A percentile compares a stretch with the other conserved stretches of the same genome.
These are phyloP conservation scores for Falcaria lacertinaria DNA, from an alignment of 2,888 invertebrate genomes.

Conservation along the genomic window DNA sequence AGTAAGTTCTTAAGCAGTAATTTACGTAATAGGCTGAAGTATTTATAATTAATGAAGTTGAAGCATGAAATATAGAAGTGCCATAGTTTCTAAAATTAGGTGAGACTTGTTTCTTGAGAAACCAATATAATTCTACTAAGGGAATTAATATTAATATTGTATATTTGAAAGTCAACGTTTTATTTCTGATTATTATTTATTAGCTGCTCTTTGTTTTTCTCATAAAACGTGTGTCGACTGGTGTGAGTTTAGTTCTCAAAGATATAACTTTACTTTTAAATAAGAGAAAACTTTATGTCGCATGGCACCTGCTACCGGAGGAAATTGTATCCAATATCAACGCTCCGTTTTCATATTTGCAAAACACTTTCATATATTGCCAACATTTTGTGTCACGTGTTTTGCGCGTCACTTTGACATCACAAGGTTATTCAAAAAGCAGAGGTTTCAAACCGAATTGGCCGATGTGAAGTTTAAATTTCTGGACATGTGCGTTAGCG, in stretches of 20 bases:
- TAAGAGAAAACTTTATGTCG: not conserved
- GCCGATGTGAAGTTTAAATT: slow-evolving; percentile 36
- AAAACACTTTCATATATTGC: slow-evolving; percentile 10
- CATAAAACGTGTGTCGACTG: not conserved
- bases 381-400: slow-evolving; percentile 16
- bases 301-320: not conserved
- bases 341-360: slow-evolving; percentile 10
- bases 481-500: slow-evolving; percentile 57
- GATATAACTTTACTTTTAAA: not conserved
- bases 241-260: not conserved
- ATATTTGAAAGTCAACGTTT: too few species aligned
- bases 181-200: too few species aligned
- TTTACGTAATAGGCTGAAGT: too few species aligned
- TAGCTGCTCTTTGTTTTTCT: too few species aligned
- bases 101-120: too few species aligned
- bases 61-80: too few species aligned
- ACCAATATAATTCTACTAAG: too few species aligned
- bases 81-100: too few species aligned
- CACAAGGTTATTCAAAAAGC: slow-evolving; percentile 18
- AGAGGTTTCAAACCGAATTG: slow-evolving; percentile 31
- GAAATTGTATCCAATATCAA: not conserved
- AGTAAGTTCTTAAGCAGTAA: too few species aligned
- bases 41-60: too few species aligned
- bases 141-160: too few species aligned
- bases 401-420: slow-evolving; percentile 23